Evolutionary conservation across 2,797 vertebrate species (phyloP).

Genomic region (Bucorvus abyssinicus): DNA sequence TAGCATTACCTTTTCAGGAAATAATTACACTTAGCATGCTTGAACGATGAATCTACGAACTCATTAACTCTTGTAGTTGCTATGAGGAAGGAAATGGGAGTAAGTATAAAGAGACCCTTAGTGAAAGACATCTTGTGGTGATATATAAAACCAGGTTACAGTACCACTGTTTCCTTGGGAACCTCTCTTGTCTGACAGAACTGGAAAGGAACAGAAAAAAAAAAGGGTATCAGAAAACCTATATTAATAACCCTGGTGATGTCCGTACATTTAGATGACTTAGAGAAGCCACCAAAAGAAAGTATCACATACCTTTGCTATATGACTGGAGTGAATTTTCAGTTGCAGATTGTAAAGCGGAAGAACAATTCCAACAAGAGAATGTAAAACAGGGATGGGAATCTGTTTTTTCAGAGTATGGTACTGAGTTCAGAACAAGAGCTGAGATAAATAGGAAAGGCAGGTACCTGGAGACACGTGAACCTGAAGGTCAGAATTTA

Average conservation of each 20-base stretch:
- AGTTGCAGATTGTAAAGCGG: not conserved
- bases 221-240: not conserved
- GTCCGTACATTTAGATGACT: not conserved
- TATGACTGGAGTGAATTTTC: not conserved
- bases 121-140: not conserved
- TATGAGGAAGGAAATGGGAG: constrained; percentile 30
- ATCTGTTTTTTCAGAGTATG: not conserved
- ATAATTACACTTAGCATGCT: not conserved
- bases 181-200: not conserved
- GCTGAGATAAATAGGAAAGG: not conserved
- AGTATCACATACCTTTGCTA: not conserved
- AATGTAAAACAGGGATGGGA: not conserved
- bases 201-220: not conserved
- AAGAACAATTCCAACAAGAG: not conserved
- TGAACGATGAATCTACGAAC: not conserved
- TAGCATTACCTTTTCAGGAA: not conserved
- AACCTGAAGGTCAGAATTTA: not conserved
- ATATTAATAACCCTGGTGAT: not conserved
- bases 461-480: not conserved
- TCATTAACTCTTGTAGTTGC: constrained; percentile 23
- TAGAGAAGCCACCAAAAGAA: not conserved
- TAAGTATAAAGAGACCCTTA: constrained; percentile 10
- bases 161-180: constrained; percentile 14
- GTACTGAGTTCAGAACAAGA: not conserved
- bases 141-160: constrained; percentile 16